Evolutionary conservation across 2,113 vertebrate genomes (phyloP), one percentile per base, ranked within the genome.

Genomic region (Oncorhynchus tshawytscha): DNA sequence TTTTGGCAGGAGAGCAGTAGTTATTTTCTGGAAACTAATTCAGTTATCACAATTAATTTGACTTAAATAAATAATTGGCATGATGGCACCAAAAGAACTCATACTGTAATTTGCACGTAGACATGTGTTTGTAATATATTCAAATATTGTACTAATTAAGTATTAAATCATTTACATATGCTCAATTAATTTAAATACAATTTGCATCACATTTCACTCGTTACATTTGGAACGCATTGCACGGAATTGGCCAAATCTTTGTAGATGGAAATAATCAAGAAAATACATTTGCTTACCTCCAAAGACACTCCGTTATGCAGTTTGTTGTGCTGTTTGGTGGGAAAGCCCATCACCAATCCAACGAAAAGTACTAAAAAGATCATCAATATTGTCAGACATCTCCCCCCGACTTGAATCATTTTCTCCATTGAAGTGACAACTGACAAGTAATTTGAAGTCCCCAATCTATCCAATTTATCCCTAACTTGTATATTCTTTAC

Each of bases 351-450:
- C 62, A 88, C 91, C 24, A 87, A 77, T 15, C 88, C 87, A 20
- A 93, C 54, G 25, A 91, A 81, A 25, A 93, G 82, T 11, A 93
- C 66, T 25, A 94, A 85, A 5, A 92, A 80, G 29, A 93, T 78
- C 73, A 91, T 83, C 59, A 92, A 82, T 72, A 93, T 91, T 79
- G 92, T 62, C 60, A 89, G 89, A 67, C 87, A 78, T 73, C 86
- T 91, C 77, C 87, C 82, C 83, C 87, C 80, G 4, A 85, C 81
- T 76, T 81, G 72, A 81, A 86, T 74, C 94, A 96, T 96, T 86
- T 88, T 91, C 88, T 71, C 70, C 11, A 4, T 77, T 51, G 76
- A 76, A 49, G 29, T 68, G 70, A 60, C 3, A 13, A 57, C 29
- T 70, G 13, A 31, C 13, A 34, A 25, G 20, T 4, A 72, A 8